Percentiles rank a stretch among this genome's conserved stretches.
These are phyloP conservation scores for Anabas testudineus DNA, from an alignment of 2,797 vertebrate species.

Conservation along the genomic window DNA sequence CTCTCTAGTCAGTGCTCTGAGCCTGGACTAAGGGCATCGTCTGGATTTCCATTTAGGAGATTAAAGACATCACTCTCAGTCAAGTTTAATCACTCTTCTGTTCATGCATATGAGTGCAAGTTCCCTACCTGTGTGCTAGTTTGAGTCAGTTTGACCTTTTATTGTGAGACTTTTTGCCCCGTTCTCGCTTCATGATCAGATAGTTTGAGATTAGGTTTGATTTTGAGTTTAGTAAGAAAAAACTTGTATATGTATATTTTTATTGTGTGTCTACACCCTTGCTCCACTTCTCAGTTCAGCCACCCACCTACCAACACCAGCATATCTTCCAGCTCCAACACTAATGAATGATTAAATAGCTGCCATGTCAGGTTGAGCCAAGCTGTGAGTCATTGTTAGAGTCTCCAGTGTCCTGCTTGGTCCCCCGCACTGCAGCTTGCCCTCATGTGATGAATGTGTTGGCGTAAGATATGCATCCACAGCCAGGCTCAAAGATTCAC, in stretches of 20 bases:
- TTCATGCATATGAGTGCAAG: constrained; percentile 9
- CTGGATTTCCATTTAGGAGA: constrained; percentile 55
- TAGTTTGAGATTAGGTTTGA: background rate
- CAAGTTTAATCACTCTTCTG: constrained; percentile 34
- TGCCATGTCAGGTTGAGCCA: constrained; percentile 66
- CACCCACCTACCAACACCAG: constrained; percentile 41
- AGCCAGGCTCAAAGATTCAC: constrained; percentile 53
- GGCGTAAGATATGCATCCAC: constrained; percentile 49
- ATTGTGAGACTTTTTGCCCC: background rate
- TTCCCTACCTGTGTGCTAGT: background rate
- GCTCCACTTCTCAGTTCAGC: constrained; percentile 16
- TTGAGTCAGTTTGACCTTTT: constrained; percentile 2
- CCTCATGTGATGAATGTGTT: constrained; percentile 74
- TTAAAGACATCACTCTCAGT: constrained; percentile 67
- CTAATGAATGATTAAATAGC: constrained; percentile 73
- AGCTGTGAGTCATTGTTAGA: constrained; percentile 71
- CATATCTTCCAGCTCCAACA: constrained; percentile 23
- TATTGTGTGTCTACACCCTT: constrained; percentile 5
- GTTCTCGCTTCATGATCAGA: background rate
- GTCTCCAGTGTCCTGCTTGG: constrained; percentile 49
- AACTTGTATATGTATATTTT: constrained; percentile 7
- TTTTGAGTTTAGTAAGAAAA: background rate
- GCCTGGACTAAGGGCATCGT: constrained; percentile 36
- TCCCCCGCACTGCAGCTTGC: constrained; percentile 46
- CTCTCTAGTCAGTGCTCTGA: constrained; percentile 5